Percentiles rank a stretch among this genome's conserved stretches.
Conservation (phyloP, 2,797 vertebrate genomes). For the Ptychobarbus kaznakovi region DNA sequence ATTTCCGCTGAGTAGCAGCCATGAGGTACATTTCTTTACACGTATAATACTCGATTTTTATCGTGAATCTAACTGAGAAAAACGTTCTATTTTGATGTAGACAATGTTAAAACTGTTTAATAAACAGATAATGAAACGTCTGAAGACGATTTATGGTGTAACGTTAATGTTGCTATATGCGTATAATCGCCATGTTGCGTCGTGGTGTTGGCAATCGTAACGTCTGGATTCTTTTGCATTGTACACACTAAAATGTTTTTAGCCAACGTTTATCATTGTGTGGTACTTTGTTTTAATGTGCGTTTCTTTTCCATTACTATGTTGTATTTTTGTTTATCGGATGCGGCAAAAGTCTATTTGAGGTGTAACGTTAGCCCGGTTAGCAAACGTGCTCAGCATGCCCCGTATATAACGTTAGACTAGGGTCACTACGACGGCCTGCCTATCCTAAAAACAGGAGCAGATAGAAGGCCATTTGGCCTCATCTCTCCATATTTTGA, state of each 20-base stretch:
- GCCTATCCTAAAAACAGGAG: not conserved
- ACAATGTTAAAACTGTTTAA: not conserved
- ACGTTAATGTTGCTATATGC: not conserved
- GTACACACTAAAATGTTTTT: not conserved
- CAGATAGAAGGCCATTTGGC: not conserved
- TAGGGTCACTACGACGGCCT: not conserved
- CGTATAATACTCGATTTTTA: not conserved
- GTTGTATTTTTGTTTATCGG: no score
- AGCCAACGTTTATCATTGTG: not conserved
- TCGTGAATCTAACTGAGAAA: not conserved
- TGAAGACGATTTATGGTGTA: no score
- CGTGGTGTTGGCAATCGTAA: not conserved
- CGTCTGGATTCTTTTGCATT: not conserved
- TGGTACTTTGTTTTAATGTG: not conserved
- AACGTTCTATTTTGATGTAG: no score
- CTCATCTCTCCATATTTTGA: no score
- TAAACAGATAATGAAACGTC: not conserved
- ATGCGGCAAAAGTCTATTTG: fast-evolving
- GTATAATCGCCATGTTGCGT: constrained; percentile 25
- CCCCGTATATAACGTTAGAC: not conserved
- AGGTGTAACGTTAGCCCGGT: not conserved
- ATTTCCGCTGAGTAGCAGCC: constrained; percentile 16
- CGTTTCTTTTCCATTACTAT: no score
- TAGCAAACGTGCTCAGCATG: not conserved
- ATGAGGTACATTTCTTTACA: constrained; percentile 3